phyloP scores from a whole-genome alignment of 2,888 invertebrate genomes.

The Heterodera filipjevi region DNA sequence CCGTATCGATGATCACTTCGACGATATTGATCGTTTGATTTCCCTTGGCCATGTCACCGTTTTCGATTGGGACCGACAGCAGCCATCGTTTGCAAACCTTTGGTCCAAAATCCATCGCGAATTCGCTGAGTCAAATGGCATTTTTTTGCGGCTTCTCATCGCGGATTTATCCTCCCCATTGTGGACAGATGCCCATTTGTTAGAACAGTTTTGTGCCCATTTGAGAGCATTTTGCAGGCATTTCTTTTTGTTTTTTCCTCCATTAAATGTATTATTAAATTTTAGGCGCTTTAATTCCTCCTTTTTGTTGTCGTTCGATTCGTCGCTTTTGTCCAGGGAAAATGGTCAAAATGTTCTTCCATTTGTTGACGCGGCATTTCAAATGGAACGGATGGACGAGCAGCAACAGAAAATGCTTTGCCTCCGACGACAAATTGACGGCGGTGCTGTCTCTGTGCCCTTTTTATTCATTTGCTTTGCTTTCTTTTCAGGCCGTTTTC shows the following conservation, averaged over 20 bases:
- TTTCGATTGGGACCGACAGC: neutral
- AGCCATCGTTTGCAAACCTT: neutral
- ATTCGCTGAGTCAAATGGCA: neutral
- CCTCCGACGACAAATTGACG: conserved; percentile 10
- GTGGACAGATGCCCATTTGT: neutral
- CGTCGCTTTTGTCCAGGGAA: neutral
- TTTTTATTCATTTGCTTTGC: too few species aligned
- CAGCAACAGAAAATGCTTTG: conserved; percentile 1
- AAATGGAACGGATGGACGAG: conserved; percentile 15
- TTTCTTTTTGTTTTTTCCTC: neutral
- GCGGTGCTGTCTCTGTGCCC: neutral
- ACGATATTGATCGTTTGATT: neutral
- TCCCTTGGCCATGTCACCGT: neutral
- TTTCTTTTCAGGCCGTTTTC: neutral
- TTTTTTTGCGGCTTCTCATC: neutral
- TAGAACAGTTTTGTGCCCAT: conserved; percentile 1
- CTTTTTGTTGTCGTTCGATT: neutral
- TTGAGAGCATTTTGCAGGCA: conserved; percentile 6
- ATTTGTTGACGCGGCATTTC: neutral
- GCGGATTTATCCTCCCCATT: conserved; percentile 7
- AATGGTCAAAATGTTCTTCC: neutral
- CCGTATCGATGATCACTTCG: neutral
- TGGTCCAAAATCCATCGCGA: conserved; percentile 2
- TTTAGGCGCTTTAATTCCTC: neutral
- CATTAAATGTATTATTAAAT: neutral